These are phyloP conservation scores for Mythimna lalbum DNA, from an alignment of 2,888 invertebrate genomes.

Conservation along the genomic window DNA sequence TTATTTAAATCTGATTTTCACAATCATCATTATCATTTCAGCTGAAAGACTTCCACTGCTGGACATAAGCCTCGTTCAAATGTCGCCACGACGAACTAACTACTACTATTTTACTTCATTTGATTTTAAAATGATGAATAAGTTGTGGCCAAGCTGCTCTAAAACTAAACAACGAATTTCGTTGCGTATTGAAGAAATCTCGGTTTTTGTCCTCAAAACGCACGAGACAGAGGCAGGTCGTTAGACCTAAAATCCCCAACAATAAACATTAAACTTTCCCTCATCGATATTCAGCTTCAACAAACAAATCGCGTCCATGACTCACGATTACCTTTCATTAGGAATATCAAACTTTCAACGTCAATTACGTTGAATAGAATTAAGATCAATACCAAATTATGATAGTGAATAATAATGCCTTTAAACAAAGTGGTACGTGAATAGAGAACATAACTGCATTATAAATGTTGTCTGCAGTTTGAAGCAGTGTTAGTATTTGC, in stretches of 20 bases:
- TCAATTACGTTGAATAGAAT: slow-evolving; percentile 58
- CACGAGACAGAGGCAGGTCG: background rate
- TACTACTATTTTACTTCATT: too few species aligned
- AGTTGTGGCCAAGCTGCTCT: too few species aligned
- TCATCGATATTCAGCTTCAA: slow-evolving; percentile 26
- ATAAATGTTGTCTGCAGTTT: slow-evolving; percentile 35
- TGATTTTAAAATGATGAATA: too few species aligned
- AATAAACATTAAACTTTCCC: slow-evolving; percentile 34
- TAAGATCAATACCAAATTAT: slow-evolving; percentile 47
- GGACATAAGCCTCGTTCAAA: too few species aligned
- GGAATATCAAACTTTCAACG: slow-evolving; percentile 47
- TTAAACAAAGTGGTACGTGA: slow-evolving; percentile 48
- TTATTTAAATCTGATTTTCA: too few species aligned
- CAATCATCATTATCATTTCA: too few species aligned
- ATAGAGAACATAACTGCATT: slow-evolving; percentile 29
- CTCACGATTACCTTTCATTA: slow-evolving; percentile 49
- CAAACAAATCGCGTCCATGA: slow-evolving; percentile 41
- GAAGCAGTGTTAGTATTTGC: too few species aligned
- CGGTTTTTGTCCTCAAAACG: background rate
- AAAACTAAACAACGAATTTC: too few species aligned
- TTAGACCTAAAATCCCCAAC: slow-evolving; percentile 9
- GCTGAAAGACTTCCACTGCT: too few species aligned
- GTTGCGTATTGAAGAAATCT: background rate
- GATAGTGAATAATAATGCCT: slow-evolving; percentile 42
- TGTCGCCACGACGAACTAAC: too few species aligned